A percentile compares a stretch with the other conserved stretches of the same genome.
Conservation (phyloP, 2,888 invertebrate species). For the Himalopsyche kuldschensis region DNA sequence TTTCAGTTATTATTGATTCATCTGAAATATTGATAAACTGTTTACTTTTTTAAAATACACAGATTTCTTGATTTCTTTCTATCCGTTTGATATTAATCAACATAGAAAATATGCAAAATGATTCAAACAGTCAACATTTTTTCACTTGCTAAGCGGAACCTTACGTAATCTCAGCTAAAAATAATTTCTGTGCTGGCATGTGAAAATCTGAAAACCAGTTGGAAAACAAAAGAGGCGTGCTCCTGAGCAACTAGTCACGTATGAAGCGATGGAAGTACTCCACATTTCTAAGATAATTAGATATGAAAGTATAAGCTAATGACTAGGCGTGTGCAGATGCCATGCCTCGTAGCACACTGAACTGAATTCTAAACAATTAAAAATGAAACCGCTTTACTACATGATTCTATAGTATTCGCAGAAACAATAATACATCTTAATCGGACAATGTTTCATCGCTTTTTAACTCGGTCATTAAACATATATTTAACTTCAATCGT, state of each 20-base stretch:
- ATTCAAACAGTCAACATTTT: too few relatives aligned
- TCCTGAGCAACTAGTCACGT: background rate
- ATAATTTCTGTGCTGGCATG: background rate
- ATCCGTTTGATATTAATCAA: too few relatives aligned
- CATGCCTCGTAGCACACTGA: conserved; percentile 7
- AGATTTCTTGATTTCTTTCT: too few relatives aligned
- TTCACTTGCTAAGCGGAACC: too few relatives aligned
- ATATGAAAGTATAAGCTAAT: conserved; percentile 7
- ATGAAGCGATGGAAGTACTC: background rate
- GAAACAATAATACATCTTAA: too few relatives aligned
- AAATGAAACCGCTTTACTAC: background rate
- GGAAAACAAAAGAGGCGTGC: background rate
- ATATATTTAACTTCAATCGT: too few relatives aligned
- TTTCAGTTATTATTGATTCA: too few relatives aligned
- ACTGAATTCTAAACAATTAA: conserved; percentile 7
- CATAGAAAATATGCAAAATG: too few relatives aligned
- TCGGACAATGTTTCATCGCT: too few relatives aligned
- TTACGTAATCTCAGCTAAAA: background rate
- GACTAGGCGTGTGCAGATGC: background rate
- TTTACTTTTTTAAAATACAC: too few relatives aligned
- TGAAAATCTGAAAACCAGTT: background rate
- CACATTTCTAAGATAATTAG: background rate
- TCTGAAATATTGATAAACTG: too few relatives aligned
- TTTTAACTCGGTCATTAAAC: too few relatives aligned
- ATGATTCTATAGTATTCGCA: background rate